Evolutionary conservation across 2,797 vertebrate species (phyloP).

Genomic region (Pampus argenteus): DNA sequence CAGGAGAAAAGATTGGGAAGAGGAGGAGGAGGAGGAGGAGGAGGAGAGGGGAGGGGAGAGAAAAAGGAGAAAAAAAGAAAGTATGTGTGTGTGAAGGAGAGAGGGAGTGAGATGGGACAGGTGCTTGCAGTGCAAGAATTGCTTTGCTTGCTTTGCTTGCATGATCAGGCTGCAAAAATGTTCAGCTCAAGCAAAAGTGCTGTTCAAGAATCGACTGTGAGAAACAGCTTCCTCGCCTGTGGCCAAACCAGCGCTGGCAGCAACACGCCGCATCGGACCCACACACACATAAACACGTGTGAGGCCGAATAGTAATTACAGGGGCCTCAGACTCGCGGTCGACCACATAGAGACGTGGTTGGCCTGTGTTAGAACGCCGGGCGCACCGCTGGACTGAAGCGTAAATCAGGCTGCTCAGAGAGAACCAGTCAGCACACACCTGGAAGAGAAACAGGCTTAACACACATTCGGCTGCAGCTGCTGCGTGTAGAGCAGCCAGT

Average conservation of each 20-base stretch:
- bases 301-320: slow-evolving; percentile 51
- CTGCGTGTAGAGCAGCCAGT: slow-evolving; percentile 61
- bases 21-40: background rate
- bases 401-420: slow-evolving; percentile 40
- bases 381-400: slow-evolving; percentile 30
- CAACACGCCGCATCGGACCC: slow-evolving; percentile 38
- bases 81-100: background rate
- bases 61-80: slow-evolving; percentile 29
- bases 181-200: slow-evolving; percentile 70
- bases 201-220: slow-evolving; percentile 61
- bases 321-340: slow-evolving; percentile 55
- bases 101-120: slow-evolving; percentile 57
- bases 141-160: slow-evolving; percentile 68
- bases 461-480: slow-evolving; percentile 71
- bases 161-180: slow-evolving; percentile 70
- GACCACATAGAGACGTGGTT: slow-evolving; percentile 56
- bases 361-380: slow-evolving; percentile 41
- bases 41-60: background rate
- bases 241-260: slow-evolving; percentile 52
- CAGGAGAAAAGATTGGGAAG: slow-evolving; percentile 37
- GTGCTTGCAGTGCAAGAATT: slow-evolving; percentile 75
- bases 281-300: slow-evolving; percentile 18
- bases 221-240: slow-evolving; percentile 50
- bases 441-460: slow-evolving; percentile 70
- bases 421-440: slow-evolving; percentile 53